A percentile compares a stretch with the other conserved stretches of the same genome.
phyloP scores from a whole-genome alignment of 64 coral and sea anemone genomes.

The Catalaphyllia jardinei region DNA sequence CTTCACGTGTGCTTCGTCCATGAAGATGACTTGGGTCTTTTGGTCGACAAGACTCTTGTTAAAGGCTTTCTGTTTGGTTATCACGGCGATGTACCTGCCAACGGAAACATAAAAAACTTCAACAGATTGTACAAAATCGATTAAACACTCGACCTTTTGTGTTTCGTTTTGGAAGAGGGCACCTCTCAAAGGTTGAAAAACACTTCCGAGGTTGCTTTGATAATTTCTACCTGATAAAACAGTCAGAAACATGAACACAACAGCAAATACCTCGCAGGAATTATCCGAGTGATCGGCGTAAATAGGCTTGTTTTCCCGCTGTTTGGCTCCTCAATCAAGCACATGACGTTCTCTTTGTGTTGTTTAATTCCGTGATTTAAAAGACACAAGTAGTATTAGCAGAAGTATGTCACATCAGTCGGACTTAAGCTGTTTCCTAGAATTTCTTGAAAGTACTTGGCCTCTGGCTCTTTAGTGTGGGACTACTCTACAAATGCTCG shows the following conservation, averaged over 20 bases:
- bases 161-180: no score
- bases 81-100: constrained; percentile 9
- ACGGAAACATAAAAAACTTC: not conserved
- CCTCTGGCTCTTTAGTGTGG: not conserved
- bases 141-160: no score
- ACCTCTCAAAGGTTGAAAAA: no score
- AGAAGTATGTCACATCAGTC: not conserved
- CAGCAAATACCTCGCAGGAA: not conserved
- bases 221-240: no score
- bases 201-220: no score
- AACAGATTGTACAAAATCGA: no score
- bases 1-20: not conserved
- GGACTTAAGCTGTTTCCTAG: not conserved
- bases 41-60: not conserved
- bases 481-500: not conserved
- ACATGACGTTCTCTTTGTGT: constrained; percentile 1
- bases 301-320: not conserved
- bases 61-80: not conserved
- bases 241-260: no score
- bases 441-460: not conserved
- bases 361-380: not conserved
- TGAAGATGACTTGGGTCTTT: not conserved
- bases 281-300: not conserved
- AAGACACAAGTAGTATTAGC: constrained; percentile 7
- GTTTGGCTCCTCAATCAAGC: not conserved